Conservation (phyloP, 2,113 vertebrate species). For the Muntiacus muntjak region DNA sequence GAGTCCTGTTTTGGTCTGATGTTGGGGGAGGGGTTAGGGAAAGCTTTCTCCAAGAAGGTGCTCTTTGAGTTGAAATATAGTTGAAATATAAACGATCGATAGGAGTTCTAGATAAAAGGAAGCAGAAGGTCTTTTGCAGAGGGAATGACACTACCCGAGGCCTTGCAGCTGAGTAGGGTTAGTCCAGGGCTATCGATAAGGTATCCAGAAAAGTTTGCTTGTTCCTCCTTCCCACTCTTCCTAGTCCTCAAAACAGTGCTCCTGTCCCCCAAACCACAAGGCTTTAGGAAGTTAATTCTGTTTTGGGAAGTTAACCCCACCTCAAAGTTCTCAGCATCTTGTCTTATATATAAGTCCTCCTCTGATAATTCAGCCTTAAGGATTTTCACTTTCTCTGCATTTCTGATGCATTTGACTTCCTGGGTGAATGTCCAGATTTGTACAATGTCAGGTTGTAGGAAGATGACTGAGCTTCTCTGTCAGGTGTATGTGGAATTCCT, state of each 20-base stretch:
- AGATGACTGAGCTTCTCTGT: background rate
- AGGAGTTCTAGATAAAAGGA: background rate
- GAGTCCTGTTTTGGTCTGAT: background rate
- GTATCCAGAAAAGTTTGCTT: background rate
- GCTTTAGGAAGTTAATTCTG: background rate
- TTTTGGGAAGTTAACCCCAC: background rate
- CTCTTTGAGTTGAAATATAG: background rate
- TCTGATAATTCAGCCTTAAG: background rate
- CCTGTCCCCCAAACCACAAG: background rate
- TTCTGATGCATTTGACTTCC: background rate
- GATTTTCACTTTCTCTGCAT: background rate
- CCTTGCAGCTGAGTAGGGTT: background rate
- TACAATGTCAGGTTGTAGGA: background rate
- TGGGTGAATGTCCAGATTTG: background rate
- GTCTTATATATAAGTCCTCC: background rate
- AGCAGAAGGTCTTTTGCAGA: background rate
- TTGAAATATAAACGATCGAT: background rate
- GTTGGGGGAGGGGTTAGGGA: too few species aligned
- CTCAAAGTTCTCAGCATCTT: background rate
- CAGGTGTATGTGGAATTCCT: background rate
- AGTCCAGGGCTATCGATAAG: background rate
- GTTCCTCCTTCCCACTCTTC: background rate
- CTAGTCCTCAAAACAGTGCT: background rate
- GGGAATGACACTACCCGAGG: background rate
- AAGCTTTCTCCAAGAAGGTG: background rate